Evolutionary conservation across 2,888 invertebrate species (phyloP).

Genomic region (Oscheius myriophilus): DNA sequence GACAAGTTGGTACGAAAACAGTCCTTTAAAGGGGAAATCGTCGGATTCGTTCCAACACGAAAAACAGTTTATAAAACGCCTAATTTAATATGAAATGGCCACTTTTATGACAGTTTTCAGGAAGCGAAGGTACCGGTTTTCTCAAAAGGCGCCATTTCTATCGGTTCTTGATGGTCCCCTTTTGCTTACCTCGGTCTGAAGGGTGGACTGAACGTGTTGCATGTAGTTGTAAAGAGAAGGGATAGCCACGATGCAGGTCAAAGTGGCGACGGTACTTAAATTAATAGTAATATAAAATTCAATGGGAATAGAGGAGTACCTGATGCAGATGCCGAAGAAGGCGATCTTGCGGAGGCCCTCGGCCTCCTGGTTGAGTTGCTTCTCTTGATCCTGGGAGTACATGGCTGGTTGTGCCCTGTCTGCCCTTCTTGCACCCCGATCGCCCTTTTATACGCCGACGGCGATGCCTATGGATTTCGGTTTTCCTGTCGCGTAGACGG

Average conservation of each 20-base stretch:
- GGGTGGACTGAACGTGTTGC: constrained; percentile 65
- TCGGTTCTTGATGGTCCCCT: too few relatives aligned
- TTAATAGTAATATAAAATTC: not conserved
- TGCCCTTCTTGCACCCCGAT: too few relatives aligned
- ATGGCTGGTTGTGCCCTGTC: constrained; percentile 5
- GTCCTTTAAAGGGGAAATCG: too few relatives aligned
- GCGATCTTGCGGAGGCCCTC: constrained; percentile 58
- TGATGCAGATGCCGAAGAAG: constrained; percentile 62
- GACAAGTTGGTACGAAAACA: not conserved
- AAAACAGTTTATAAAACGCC: too few relatives aligned
- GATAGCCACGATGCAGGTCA: constrained; percentile 66
- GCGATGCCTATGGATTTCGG: constrained; percentile 12
- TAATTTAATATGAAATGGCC: too few relatives aligned
- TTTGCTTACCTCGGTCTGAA: constrained; percentile 63
- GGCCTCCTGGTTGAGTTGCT: constrained; percentile 54
- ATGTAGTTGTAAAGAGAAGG: constrained; percentile 70
- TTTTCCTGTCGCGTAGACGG: constrained; percentile 19
- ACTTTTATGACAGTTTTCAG: too few relatives aligned
- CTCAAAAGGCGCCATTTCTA: not conserved
- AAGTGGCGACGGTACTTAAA: constrained; percentile 63
- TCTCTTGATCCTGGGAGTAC: constrained; percentile 40
- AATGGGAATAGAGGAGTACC: constrained; percentile 31
- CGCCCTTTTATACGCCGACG: constrained; percentile 14
- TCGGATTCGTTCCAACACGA: too few relatives aligned
- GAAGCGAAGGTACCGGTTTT: too few relatives aligned